These are phyloP conservation scores for Hemicrepidius hirtus DNA, from an alignment of 2,888 invertebrate species.

Conservation along the genomic window DNA sequence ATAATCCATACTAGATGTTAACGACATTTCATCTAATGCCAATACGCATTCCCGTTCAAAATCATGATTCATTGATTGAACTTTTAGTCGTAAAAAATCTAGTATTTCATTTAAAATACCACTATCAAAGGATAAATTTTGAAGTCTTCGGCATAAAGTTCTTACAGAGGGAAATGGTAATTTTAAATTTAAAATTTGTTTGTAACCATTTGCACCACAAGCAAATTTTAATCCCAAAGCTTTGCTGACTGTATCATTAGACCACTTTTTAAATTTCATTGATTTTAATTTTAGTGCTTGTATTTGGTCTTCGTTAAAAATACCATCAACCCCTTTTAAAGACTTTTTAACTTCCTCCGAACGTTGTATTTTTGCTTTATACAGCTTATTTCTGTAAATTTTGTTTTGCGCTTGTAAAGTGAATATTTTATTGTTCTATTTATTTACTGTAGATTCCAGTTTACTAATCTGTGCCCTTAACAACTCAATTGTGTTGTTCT, in stretches of 20 bases:
- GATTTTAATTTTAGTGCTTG: not conserved
- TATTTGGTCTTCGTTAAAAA: conserved; percentile 29
- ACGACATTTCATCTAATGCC: conserved; percentile 4
- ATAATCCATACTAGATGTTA: not conserved
- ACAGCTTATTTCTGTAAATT: no score
- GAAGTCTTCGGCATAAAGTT: conserved; percentile 45
- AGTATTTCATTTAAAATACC: conserved; percentile 20
- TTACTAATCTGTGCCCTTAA: no score
- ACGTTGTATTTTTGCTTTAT: no score
- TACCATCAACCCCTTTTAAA: no score
- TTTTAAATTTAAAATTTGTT: conserved; percentile 44
- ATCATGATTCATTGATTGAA: not conserved
- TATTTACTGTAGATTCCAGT: no score
- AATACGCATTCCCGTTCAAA: conserved; percentile 9
- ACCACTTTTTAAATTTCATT: conserved; percentile 35
- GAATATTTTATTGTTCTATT: no score
- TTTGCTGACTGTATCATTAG: conserved; percentile 44
- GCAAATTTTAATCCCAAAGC: conserved; percentile 43
- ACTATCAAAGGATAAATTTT: conserved; percentile 41
- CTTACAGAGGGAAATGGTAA: conserved; percentile 50
- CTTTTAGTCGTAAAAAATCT: conserved; percentile 16
- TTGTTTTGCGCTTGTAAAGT: no score
- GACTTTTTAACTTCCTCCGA: no score
- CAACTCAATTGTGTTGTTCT: no score
- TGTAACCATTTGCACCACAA: conserved; percentile 51